A percentile compares a stretch with the other conserved stretches of the same genome.
Conservation (phyloP, 37 sponge, comb jelly and placozoan genomes). For the Halisarca cf. caerulea region DNA sequence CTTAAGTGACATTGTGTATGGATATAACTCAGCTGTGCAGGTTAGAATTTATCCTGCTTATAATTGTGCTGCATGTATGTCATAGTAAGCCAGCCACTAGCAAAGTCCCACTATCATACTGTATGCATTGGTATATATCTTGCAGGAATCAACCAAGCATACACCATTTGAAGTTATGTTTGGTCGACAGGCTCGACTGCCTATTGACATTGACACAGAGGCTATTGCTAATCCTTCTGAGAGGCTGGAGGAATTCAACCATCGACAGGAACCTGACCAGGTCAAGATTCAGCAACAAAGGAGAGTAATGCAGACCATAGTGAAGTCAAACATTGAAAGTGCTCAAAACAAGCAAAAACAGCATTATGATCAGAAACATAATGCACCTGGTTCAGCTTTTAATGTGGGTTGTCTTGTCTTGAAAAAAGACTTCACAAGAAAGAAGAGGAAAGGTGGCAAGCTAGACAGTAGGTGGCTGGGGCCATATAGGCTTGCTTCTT, state of each 20-base stretch:
- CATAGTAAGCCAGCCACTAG: not conserved
- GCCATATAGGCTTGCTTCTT: too few relatives aligned
- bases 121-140: not conserved
- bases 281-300: not conserved
- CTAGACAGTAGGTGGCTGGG: slow-evolving; percentile 40
- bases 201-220: not conserved
- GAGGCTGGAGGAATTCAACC: not conserved
- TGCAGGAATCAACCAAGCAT: not conserved
- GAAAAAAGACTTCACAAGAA: slow-evolving; percentile 44
- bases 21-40: slow-evolving; percentile 36
- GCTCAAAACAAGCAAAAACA: slow-evolving; percentile 15
- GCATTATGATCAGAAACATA: slow-evolving; percentile 19
- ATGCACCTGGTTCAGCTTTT: not conserved
- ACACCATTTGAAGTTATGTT: slow-evolving; percentile 17
- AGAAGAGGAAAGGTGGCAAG: slow-evolving; percentile 45
- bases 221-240: not conserved
- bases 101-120: not conserved
- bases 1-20: slow-evolving; percentile 10
- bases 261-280: not conserved
- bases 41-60: not conserved
- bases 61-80: not conserved
- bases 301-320: not conserved
- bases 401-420: slow-evolving; percentile 38
- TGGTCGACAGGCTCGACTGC: not conserved
- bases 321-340: slow-evolving; percentile 2